These are phyloP conservation scores for Bufo gargarizans DNA, from an alignment of 2,113 vertebrate genomes.

Conservation along the genomic window DNA sequence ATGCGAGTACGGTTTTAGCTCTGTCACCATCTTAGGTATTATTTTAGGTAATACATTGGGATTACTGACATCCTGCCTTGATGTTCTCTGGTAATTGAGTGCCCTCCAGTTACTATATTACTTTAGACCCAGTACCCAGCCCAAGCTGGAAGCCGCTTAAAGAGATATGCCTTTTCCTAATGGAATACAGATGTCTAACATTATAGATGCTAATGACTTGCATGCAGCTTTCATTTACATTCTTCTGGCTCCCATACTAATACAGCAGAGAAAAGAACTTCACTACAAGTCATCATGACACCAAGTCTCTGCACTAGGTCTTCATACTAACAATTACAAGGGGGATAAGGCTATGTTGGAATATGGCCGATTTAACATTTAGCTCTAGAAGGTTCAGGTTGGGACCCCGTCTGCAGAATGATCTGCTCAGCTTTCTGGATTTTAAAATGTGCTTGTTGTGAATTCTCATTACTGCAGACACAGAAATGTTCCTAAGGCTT, in stretches of 20 bases:
- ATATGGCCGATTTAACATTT: background rate
- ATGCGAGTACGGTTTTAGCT: too few relatives aligned
- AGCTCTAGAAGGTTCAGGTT: background rate
- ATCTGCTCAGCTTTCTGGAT: background rate
- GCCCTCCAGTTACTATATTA: too few relatives aligned
- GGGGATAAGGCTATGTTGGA: background rate
- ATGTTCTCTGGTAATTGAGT: too few relatives aligned
- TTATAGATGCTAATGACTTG: background rate
- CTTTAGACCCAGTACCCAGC: too few relatives aligned
- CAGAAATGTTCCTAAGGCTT: too few relatives aligned
- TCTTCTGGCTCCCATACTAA: background rate
- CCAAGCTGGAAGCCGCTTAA: too few relatives aligned
- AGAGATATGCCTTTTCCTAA: too few relatives aligned
- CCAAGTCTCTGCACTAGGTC: background rate
- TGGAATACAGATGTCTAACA: slow-evolving; percentile 15
- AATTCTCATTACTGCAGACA: background rate
- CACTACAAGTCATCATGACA: background rate
- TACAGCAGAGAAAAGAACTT: background rate
- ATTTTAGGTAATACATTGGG: too few relatives aligned
- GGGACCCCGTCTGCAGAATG: background rate
- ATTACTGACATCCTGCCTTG: too few relatives aligned
- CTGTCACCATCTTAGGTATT: too few relatives aligned
- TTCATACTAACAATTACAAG: background rate
- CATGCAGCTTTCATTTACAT: background rate
- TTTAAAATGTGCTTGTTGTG: background rate